Conservation (phyloP, 2,797 vertebrate genomes). For the Tragopan temminckii region DNA sequence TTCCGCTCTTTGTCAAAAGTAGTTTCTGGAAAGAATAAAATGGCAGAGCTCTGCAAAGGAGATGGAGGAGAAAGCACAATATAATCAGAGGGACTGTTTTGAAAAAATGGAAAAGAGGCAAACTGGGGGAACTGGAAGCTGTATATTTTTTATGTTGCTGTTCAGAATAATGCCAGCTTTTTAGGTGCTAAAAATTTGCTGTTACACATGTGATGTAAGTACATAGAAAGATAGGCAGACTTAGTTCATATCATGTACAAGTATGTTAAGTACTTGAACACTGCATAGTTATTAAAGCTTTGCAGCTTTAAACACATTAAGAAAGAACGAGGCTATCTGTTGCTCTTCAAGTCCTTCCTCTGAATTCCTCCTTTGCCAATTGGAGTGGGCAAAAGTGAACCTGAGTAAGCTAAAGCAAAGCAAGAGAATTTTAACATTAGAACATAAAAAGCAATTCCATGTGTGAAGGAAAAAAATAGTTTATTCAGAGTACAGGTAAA, state of each 20-base stretch:
- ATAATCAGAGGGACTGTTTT: neutral
- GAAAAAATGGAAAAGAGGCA: neutral
- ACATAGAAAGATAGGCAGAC: neutral
- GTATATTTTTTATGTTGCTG: neutral
- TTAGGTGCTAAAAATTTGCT: neutral
- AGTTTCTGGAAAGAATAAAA: neutral
- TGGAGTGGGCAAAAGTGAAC: neutral
- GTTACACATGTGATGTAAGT: neutral
- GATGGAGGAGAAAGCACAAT: neutral
- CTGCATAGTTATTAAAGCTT: neutral
- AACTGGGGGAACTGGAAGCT: neutral
- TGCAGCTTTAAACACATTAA: neutral
- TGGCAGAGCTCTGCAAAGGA: neutral
- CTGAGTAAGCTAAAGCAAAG: neutral
- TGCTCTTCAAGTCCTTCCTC: slow-evolving; percentile 10
- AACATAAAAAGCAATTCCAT: slow-evolving; percentile 32
- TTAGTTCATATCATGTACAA: neutral
- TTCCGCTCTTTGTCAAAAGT: neutral
- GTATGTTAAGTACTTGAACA: neutral
- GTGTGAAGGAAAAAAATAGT: neutral
- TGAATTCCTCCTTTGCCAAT: slow-evolving; percentile 28
- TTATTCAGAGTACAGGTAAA: slow-evolving; percentile 10
- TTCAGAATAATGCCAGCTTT: neutral
- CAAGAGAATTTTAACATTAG: slow-evolving; percentile 6
- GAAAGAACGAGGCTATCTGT: neutral